A percentile compares a stretch with the other conserved stretches of the same genome.
Evolutionary conservation across 1,140 invertebrate species (phyloP).

Genomic region (Lepidostoma basale): DNA sequence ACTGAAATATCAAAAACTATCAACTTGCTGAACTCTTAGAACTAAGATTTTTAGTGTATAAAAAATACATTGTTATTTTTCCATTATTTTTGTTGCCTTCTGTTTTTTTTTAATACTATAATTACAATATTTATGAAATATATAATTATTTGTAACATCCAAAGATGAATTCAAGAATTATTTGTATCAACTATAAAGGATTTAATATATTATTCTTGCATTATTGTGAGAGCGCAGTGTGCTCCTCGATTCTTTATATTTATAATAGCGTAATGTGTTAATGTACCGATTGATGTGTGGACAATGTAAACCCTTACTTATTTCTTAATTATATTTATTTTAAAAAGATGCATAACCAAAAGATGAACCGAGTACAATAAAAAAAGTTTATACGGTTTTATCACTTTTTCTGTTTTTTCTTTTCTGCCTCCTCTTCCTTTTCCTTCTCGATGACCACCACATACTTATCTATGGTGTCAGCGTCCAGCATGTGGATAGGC

Average conservation of each 20-base stretch:
- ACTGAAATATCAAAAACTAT: constrained; percentile 58
- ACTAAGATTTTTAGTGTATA: background rate
- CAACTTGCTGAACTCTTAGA: constrained; percentile 55
- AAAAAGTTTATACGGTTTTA: constrained; percentile 49
- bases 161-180: no score
- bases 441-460: constrained; percentile 96
- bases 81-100: no score
- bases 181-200: no score
- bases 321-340: constrained; percentile 30
- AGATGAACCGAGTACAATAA: constrained; percentile 12
- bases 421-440: constrained; percentile 97
- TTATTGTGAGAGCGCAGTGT: no score
- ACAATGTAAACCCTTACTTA: constrained; percentile 45
- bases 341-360: constrained; percentile 22
- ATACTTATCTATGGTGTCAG: constrained; percentile 89
- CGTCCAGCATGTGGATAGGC: constrained; percentile 88
- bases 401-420: constrained; percentile 95
- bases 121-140: no score
- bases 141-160: no score
- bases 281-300: no score
- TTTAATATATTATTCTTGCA: no score
- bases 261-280: no score
- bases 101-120: no score
- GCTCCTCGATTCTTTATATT: no score
- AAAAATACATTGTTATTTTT: no score